A percentile compares a stretch with the other conserved stretches of the same genome.
These are phyloP conservation scores for Scaptomyza parva DNA, from an alignment of 2,888 invertebrate species.

Conservation along the genomic window DNA sequence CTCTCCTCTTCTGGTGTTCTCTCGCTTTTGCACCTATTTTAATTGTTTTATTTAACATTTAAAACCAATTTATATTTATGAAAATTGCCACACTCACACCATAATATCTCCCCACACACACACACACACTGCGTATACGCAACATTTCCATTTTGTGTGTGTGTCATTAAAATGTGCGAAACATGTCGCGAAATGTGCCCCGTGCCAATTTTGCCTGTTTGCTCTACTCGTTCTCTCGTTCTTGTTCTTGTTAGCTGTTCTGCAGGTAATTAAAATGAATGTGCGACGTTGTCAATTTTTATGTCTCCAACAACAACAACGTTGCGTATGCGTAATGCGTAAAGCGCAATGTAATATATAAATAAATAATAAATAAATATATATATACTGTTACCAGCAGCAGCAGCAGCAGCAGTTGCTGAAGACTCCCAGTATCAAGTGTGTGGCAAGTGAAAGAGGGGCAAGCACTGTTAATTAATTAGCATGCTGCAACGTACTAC, in stretches of 20 bases:
- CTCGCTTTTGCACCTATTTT: slow-evolving; percentile 44
- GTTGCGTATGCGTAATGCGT: slow-evolving; percentile 63
- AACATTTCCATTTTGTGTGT: slow-evolving; percentile 70
- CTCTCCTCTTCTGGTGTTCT: background rate
- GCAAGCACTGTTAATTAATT: slow-evolving; percentile 66
- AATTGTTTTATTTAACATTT: slow-evolving; percentile 81
- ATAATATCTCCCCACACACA: slow-evolving; percentile 10
- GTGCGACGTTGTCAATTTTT: slow-evolving; percentile 61
- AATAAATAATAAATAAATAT: slow-evolving; percentile 71
- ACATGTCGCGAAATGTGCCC: slow-evolving; percentile 58
- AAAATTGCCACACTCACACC: slow-evolving; percentile 52
- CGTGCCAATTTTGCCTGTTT: slow-evolving; percentile 51
- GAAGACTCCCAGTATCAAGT: too few species aligned
- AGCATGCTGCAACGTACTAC: slow-evolving; percentile 45
- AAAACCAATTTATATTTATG: slow-evolving; percentile 81
- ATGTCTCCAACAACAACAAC: slow-evolving; percentile 34
- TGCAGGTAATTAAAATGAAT: slow-evolving; percentile 75
- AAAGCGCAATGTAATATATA: slow-evolving; percentile 53
- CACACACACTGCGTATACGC: slow-evolving; percentile 59
- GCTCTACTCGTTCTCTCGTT: too few species aligned
- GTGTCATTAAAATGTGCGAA: slow-evolving; percentile 66
- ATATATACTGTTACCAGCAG: slow-evolving; percentile 51
- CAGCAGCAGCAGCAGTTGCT: background rate
- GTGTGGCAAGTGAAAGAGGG: background rate
- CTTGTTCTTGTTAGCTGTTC: slow-evolving; percentile 43